Evolutionary conservation across 2,113 vertebrate genomes (phyloP), one percentile per base, ranked within the genome.

Genomic region (Zootoca vivipara): DNA sequence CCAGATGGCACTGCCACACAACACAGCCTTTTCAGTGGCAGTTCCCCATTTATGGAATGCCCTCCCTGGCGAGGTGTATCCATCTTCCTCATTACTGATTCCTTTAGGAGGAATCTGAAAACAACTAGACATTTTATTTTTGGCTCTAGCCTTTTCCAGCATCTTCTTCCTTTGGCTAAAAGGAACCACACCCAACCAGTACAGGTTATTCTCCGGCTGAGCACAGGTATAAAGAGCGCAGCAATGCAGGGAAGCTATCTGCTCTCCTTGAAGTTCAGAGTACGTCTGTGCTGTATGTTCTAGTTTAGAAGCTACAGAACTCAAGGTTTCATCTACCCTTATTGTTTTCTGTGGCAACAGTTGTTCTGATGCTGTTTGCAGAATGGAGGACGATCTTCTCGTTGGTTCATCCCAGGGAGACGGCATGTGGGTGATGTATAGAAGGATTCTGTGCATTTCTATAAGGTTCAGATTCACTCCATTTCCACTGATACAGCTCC

Each of bases 151-250:
- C 96, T 99, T 99, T 96, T 99, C 99, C 93, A 99, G 98, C 98
- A 99, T 99, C 96, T 99, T 99, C 94, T 99, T 99, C 91, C 99
- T 97, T 96, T 99, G 99, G 97, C 99, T 99, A 95, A 99, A 99
- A 97, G 99, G 99, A 95, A 99, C 98, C 89, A 99, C 99, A 87
- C 99, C 99, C 99, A 99, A 99, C 99, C 99, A 99, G 94, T 99
- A 99, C 87, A 99, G 98, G 95, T 96, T 98, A 94, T 98, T 99
- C 93, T 99, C 99, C 92, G 99, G 96, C 85, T 99, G 99, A 83
- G 97, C 98, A 85, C 99, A 99, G 0, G 98, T 99, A 89, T 99
- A 99, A 85, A 99, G 98, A n/a, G 98, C 98, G 95, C 99, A 99
- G 92, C 98, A 99, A 81, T 99, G 98, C 94, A 99, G 96, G 46